Conservation (phyloP, 2,113 vertebrate genomes). For the Poeciliopsis occidentalis region DNA sequence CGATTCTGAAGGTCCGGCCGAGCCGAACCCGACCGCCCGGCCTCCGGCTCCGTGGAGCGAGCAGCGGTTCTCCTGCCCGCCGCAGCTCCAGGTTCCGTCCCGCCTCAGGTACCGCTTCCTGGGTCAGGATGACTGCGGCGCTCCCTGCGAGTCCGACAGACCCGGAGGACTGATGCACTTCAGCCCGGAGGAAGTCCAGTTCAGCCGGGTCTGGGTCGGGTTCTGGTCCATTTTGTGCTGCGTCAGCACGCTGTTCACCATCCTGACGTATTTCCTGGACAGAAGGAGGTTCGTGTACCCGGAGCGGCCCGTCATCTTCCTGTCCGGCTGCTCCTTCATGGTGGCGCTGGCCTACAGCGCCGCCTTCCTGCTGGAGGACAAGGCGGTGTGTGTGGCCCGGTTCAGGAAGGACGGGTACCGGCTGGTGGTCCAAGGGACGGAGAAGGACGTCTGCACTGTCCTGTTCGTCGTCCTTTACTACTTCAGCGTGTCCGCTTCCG, state of each 20-base stretch:
- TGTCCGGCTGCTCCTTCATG: conserved; percentile 95
- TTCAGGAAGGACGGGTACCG: conserved; percentile 86
- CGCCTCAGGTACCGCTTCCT: conserved; percentile 91
- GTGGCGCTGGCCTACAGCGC: conserved; percentile 88
- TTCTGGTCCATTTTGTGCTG: conserved; percentile 89
- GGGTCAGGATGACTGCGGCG: conserved; percentile 89
- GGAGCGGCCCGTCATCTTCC: conserved; percentile 91
- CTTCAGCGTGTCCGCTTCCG: conserved; percentile 92
- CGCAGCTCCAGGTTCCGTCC: conserved; percentile 88
- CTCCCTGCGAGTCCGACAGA: conserved; percentile 87
- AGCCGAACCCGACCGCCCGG: conserved; percentile 73
- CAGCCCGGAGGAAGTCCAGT: conserved; percentile 87
- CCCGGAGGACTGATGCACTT: conserved; percentile 92
- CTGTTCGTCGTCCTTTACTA: conserved; percentile 96
- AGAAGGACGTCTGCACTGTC: conserved; percentile 90
- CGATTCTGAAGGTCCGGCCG: conserved; percentile 71
- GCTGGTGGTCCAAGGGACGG: conserved; percentile 91
- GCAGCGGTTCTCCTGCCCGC: conserved; percentile 87
- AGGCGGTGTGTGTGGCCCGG: conserved; percentile 87
- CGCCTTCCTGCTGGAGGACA: conserved; percentile 89
- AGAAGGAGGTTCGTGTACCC: conserved; percentile 91
- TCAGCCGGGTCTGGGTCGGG: conserved; percentile 89
- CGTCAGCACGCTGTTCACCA: conserved; percentile 89
- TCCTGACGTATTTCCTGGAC: conserved; percentile 91
- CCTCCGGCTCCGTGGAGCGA: conserved; percentile 35